A percentile compares a stretch with the other conserved stretches of the same genome.
Evolutionary conservation across 2,797 vertebrate species (phyloP).

Genomic region (Sebastolobus altivelis): DNA sequence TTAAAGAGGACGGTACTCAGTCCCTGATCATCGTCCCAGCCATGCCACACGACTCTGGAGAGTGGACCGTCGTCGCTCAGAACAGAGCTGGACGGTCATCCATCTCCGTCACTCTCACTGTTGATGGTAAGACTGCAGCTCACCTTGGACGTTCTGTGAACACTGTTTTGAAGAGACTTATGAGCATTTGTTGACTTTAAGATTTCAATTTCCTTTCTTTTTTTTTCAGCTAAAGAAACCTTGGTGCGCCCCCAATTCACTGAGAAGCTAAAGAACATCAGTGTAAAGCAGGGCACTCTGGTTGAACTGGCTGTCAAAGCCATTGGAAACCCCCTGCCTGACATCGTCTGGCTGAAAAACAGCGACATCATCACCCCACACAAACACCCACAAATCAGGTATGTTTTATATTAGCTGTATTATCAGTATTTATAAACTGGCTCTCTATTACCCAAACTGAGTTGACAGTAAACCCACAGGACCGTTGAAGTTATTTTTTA

Average conservation of each 20-base stretch:
- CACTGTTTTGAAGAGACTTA: background rate
- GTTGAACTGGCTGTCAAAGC: constrained; percentile 95
- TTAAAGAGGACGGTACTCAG: constrained; percentile 98
- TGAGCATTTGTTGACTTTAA: background rate
- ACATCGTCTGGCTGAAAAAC: constrained; percentile 99
- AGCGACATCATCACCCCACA: constrained; percentile 96
- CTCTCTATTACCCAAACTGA: background rate
- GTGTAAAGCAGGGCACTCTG: constrained; percentile 92
- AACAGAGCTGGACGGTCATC: constrained; percentile 95
- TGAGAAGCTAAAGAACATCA: constrained; percentile 94
- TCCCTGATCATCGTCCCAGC: constrained; percentile 95
- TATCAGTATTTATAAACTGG: background rate
- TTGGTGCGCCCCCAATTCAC: constrained; percentile 92
- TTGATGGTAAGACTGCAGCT: constrained; percentile 88
- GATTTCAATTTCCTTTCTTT: background rate
- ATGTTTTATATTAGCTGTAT: constrained; percentile 43
- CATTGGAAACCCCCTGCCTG: constrained; percentile 95
- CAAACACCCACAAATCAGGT: constrained; percentile 95
- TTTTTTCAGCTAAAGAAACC: constrained; percentile 91
- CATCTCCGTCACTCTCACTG: constrained; percentile 91
- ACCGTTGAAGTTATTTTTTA: background rate
- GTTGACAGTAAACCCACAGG: background rate
- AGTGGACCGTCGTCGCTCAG: constrained; percentile 97
- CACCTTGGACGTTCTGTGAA: background rate
- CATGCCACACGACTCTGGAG: constrained; percentile 93